Evolutionary conservation across 2,888 invertebrate species (phyloP).

Genomic region (Anticlea derivata): DNA sequence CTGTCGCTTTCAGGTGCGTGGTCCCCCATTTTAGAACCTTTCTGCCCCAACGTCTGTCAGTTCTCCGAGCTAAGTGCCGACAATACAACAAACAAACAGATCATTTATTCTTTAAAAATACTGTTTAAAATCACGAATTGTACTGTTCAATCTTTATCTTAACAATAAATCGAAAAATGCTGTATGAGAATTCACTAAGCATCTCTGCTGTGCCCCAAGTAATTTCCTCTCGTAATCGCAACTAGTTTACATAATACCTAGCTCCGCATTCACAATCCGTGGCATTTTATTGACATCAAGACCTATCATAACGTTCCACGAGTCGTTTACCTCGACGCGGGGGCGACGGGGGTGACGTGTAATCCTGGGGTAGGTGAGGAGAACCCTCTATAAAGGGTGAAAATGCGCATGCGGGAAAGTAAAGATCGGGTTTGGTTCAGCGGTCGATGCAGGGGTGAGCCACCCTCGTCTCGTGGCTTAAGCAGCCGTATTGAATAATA

Average conservation of each 20-base stretch:
- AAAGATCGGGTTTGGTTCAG: conserved; percentile 46
- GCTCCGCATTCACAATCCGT: conserved; percentile 22
- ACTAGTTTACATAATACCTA: conserved; percentile 5
- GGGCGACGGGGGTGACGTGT: conserved; percentile 62
- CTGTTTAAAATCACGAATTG: too few species aligned
- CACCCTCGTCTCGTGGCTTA: conserved; percentile 23
- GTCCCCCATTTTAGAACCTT: too few species aligned
- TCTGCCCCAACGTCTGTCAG: too few species aligned
- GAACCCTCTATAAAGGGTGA: conserved; percentile 29
- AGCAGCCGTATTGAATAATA: conserved; percentile 27
- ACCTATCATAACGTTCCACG: conserved; percentile 74
- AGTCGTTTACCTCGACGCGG: conserved; percentile 66
- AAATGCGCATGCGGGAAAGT: conserved; percentile 53
- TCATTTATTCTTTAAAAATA: too few species aligned
- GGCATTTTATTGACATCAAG: conserved; percentile 44
- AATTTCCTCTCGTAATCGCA: background rate
- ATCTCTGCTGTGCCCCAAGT: background rate
- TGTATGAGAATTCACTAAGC: background rate
- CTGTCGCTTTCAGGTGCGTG: too few species aligned
- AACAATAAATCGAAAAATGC: too few species aligned
- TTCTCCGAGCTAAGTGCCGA: too few species aligned
- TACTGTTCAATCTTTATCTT: too few species aligned
- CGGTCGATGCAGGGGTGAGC: conserved; percentile 44
- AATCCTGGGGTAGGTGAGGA: conserved; percentile 50
- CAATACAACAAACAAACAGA: too few species aligned